Base-by-base conservation (phyloP, 2,888 invertebrate species). In the Drosophila hamatofila region DNA sequence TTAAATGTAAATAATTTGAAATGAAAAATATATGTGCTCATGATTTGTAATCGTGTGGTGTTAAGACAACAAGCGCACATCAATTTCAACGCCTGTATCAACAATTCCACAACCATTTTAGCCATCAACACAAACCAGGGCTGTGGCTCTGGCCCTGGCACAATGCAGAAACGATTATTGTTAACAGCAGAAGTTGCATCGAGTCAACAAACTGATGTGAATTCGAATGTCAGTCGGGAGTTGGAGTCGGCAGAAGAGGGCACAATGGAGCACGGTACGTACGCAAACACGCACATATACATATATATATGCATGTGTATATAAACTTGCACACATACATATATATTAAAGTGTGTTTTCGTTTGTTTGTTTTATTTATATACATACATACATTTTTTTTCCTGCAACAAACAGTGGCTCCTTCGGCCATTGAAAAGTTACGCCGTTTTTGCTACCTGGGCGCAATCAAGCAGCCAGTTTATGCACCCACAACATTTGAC, bases 371-470 rank as follows among this genome's bases (percentile, higher is more conserved):
- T 41, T 49, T 27, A 3, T 3, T n/a, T 12, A 16, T 25, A 25
- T 46, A 25, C 2, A 2, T n/a, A 23, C 16, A 18, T n/a, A n/a
- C 1, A 9, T 48, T 23, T 54, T 66, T 16, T 46, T 54, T 42
- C 25, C 12, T 44, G 6, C 21, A 30, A 46, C 12, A 52, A 46
- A 46, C 14, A 67, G 61, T 39, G 25, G 23, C 3, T 48, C 27
- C 46, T 23, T 27, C 58, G 11, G 44, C 46, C 35, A 44, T 70
- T 61, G 78, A 83, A 21, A 67, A 72, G 71, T 23, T 91, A 5
- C 78, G 80, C 23, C 90, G 92, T 16, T 92, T 85, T 58, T 92
- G 91, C 51, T 92, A 82, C 42, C 64, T 92, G 49, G 91, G 92
- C 12, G 68, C 60, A 0, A 63, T 89, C 16, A 79, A 87, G 4